A percentile compares a stretch with the other conserved stretches of the same genome.
Conservation (phyloP, 2,888 invertebrate genomes). For the Parnassius smintheus region DNA sequence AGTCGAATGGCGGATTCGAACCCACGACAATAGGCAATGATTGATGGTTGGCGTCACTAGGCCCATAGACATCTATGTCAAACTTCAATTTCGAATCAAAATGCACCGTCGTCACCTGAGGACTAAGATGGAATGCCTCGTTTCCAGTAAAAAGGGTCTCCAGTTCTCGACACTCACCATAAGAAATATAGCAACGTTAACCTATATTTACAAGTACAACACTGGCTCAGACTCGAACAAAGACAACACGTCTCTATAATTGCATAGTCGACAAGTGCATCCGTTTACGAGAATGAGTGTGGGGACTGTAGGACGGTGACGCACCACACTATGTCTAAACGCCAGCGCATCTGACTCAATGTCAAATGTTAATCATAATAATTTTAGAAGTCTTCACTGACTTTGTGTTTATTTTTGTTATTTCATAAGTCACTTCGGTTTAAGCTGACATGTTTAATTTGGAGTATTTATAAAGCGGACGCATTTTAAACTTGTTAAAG, state of each 20-base stretch:
- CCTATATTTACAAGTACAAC: not conserved
- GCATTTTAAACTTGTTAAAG: not conserved
- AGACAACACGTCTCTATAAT: not conserved
- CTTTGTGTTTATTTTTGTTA: not conserved
- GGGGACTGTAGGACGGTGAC: conserved; percentile 7
- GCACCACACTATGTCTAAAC: conserved; percentile 8
- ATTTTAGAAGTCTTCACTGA: conserved; percentile 3
- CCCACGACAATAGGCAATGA: too few species aligned
- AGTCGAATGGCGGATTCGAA: too few species aligned
- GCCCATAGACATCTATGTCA: too few species aligned
- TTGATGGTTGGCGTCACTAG: too few species aligned
- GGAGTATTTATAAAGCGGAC: not conserved
- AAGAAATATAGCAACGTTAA: too few species aligned
- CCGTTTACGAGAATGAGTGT: conserved; percentile 6
- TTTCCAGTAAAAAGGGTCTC: too few species aligned
- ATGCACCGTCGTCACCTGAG: too few species aligned
- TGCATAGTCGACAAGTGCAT: conserved; percentile 3
- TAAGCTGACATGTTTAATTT: not conserved
- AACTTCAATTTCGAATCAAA: too few species aligned
- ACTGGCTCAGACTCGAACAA: not conserved
- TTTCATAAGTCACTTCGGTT: not conserved
- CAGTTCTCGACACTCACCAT: too few species aligned
- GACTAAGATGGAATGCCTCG: too few species aligned
- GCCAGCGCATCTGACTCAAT: conserved; percentile 8
- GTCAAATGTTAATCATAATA: not conserved